Percentiles rank a stretch among this genome's conserved stretches.
Conservation (phyloP, 2,797 vertebrate species). For the Dallia pectoralis region DNA sequence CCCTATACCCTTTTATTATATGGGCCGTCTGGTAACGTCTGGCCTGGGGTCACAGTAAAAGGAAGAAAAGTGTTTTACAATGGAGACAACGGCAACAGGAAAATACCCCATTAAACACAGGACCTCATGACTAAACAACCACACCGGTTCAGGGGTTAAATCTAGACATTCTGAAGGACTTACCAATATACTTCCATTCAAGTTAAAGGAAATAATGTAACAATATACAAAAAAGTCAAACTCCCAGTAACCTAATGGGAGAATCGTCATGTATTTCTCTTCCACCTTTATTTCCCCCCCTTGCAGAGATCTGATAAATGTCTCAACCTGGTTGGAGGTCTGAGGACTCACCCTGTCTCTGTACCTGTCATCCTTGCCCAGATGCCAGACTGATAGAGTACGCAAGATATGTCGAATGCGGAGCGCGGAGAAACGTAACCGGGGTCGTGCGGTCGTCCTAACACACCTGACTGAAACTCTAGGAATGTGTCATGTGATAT, state of each 20-base stretch:
- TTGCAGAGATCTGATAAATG: background rate
- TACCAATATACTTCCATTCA: background rate
- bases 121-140: background rate
- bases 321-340: slow-evolving; percentile 25
- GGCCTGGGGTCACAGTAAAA: slow-evolving; percentile 21
- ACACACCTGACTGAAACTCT: slow-evolving; percentile 48
- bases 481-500: slow-evolving; percentile 66
- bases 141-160: background rate
- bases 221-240: background rate
- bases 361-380: slow-evolving; percentile 30
- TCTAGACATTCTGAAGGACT: background rate
- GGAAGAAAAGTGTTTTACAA: background rate
- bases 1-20: slow-evolving; percentile 41
- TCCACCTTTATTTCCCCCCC: background rate
- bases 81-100: background rate
- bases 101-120: background rate
- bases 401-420: slow-evolving; percentile 14
- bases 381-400: slow-evolving; percentile 20
- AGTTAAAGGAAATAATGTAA: too few species aligned
- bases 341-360: slow-evolving; percentile 40
- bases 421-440: slow-evolving; percentile 37
- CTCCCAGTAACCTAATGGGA: background rate
- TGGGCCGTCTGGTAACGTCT: slow-evolving; percentile 37
- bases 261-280: background rate
- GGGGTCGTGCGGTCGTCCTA: slow-evolving; percentile 20